Conservation (phyloP, 2,888 invertebrate species). For the Drosophila kuntzei region DNA sequence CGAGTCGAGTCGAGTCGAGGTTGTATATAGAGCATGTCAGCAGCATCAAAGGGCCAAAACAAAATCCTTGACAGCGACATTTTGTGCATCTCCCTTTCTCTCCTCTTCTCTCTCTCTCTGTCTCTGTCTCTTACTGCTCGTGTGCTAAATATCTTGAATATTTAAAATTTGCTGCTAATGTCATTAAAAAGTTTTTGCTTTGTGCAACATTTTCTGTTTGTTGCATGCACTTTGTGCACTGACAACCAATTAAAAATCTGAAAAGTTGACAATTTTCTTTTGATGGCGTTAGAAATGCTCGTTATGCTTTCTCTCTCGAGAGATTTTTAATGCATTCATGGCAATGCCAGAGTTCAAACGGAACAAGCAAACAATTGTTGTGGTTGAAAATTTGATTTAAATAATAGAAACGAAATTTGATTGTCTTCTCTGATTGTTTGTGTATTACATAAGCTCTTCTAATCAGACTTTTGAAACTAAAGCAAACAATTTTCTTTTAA, state of each 20-base stretch:
- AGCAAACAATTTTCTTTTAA: too few relatives aligned
- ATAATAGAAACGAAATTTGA: slow-evolving; percentile 12
- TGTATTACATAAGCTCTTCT: neutral
- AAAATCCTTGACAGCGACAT: slow-evolving; percentile 59
- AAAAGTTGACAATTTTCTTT: slow-evolving; percentile 58
- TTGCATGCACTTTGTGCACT: slow-evolving; percentile 49
- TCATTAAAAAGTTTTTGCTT: slow-evolving; percentile 75
- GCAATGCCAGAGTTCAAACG: neutral
- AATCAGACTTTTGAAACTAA: neutral
- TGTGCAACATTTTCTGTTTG: slow-evolving; percentile 53
- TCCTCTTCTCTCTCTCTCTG: too few relatives aligned
- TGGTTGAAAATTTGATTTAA: slow-evolving; percentile 12
- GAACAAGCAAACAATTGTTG: slow-evolving; percentile 9
- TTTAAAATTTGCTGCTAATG: slow-evolving; percentile 66
- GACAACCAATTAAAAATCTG: slow-evolving; percentile 66
- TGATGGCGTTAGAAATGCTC: slow-evolving; percentile 12
- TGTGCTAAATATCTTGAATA: slow-evolving; percentile 50
- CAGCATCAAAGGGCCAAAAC: slow-evolving; percentile 39
- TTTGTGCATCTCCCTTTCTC: neutral
- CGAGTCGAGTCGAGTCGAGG: slow-evolving; percentile 21
- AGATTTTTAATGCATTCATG: neutral
- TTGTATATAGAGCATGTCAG: slow-evolving; percentile 62
- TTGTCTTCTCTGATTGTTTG: neutral
- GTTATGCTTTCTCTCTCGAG: neutral
- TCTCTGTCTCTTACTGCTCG: slow-evolving; percentile 1